Conservation (phyloP, 2,113 vertebrate species). For the Leptocoma aspasia region DNA sequence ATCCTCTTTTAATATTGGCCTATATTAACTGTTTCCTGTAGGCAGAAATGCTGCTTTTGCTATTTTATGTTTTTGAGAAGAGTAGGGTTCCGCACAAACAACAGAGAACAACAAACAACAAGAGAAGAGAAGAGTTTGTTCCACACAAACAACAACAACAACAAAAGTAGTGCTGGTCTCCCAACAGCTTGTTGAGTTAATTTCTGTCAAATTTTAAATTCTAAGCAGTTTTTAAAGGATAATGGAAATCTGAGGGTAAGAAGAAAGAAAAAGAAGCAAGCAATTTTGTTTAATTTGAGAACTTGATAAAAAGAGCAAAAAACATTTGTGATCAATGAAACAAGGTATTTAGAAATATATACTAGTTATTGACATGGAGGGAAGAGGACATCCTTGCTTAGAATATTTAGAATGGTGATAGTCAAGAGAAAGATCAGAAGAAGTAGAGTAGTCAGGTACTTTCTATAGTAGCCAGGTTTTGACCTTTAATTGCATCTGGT, state of each 20-base stretch:
- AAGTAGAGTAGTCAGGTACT: background rate
- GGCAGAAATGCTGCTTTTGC: background rate
- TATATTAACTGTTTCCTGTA: background rate
- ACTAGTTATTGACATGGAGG: background rate
- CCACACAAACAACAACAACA: background rate
- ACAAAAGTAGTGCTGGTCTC: background rate
- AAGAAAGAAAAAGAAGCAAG: background rate
- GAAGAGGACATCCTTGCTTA: background rate
- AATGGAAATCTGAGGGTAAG: background rate
- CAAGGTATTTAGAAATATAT: background rate
- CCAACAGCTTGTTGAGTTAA: background rate
- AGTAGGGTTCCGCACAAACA: background rate
- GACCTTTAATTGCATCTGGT: constrained; percentile 66
- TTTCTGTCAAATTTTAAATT: background rate
- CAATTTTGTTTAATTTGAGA: background rate
- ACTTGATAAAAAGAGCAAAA: background rate
- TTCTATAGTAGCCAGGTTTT: background rate
- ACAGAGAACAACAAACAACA: too few relatives aligned
- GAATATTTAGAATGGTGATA: background rate
- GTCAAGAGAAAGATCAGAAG: background rate
- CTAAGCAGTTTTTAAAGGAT: background rate
- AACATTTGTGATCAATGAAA: background rate
- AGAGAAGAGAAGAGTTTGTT: background rate
- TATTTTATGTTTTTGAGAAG: background rate
- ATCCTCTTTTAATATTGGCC: background rate